These are phyloP conservation scores for Stomatorhinus ivindoensis DNA, from an alignment of 2,113 vertebrate genomes.

Conservation along the genomic window DNA sequence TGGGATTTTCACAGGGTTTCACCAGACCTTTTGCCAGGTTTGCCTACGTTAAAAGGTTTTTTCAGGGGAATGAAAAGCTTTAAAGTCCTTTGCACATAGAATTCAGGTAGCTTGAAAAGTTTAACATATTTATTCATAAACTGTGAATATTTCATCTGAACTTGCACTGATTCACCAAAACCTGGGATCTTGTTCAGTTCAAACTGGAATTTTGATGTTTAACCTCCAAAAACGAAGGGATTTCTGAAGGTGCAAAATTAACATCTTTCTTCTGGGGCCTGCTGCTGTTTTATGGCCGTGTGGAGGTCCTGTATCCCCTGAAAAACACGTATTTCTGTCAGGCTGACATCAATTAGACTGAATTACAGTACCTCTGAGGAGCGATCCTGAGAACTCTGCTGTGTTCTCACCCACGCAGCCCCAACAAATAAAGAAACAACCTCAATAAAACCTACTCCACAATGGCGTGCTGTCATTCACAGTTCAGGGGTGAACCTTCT, in stretches of 20 bases:
- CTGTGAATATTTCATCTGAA: background rate
- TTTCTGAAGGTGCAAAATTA: background rate
- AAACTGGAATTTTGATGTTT: background rate
- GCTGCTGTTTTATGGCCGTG: background rate
- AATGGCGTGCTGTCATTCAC: constrained; percentile 24
- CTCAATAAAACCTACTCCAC: constrained; percentile 5
- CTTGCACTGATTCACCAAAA: background rate
- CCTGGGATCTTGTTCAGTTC: background rate
- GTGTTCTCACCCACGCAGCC: background rate
- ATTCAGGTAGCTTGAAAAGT: background rate
- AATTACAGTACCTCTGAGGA: constrained; percentile 6
- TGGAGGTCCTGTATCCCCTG: background rate
- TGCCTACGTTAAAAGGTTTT: background rate
- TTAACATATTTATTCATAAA: background rate
- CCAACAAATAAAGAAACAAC: constrained; percentile 20
- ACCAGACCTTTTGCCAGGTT: background rate
- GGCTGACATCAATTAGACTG: constrained; percentile 17
- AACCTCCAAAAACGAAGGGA: background rate
- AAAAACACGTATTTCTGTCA: constrained; percentile 12
- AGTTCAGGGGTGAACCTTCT: constrained; percentile 30
- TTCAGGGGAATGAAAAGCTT: background rate
- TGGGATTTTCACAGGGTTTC: background rate
- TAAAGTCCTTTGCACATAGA: background rate
- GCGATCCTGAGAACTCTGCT: background rate
- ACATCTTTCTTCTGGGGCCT: background rate